Base-by-base conservation (phyloP, 2,113 vertebrate genomes). In the Macaca mulatta region DNA sequence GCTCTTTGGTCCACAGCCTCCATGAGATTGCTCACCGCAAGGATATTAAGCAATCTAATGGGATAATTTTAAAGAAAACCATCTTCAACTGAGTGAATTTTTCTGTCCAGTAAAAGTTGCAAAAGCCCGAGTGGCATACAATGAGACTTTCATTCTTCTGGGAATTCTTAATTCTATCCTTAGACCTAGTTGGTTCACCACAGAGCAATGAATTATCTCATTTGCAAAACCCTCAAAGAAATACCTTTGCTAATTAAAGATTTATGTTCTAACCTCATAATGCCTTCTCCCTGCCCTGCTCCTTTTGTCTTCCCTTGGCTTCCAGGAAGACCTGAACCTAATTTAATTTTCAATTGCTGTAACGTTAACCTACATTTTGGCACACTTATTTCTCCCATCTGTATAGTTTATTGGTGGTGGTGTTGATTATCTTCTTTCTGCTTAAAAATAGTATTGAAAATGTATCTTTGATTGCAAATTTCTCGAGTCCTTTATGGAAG, bases 201-300 rank as follows among this genome's bases (percentile, higher is more conserved):
- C 35, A 13, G 14, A 45, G 32, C 38, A 90, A 75, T 35, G 25
- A n/a, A 88, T 88, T 70, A 75, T 83, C 38, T 38, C 61, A 92
- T 97, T 95, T 64, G 40, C 77, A 50, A 96, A 89, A 25, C 3
- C 13, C 35, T 96, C 43, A 93, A 91, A 96, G 74, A 95, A 84
- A 83, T 30, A 72, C 25, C 78, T 84, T 87, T 38, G 55, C 48
- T 67, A 18, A 80, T 84, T n/a, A 69, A 92, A 96, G 64, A 40
- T 38, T 64, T 83, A 90, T 86, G 77, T 84, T 78, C 70, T 59
- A 88, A 86, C 20, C 14, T 85, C 12, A 50, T 6, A 79, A 88
- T 43, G 3, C 18, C 25, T 45, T 96, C 43, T 55, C 43, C 45
- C 11, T 32, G 40, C 18, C 13, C 8, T 6, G 1, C 7, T 23